phyloP scores from a whole-genome alignment of 2,113 vertebrate genomes.

The Dunckerocampus dactyliophorus region DNA sequence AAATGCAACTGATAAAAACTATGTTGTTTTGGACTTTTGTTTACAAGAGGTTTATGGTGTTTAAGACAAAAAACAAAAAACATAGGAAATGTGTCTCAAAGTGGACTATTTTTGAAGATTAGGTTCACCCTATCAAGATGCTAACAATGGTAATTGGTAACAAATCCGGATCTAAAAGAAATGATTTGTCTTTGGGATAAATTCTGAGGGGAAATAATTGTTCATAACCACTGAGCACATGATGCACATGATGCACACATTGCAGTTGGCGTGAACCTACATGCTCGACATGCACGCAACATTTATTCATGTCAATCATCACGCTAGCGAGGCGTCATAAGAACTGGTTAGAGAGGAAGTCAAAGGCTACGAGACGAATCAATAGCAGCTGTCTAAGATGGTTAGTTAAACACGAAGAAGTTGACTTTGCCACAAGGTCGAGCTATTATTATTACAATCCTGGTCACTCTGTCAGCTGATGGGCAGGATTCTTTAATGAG shows the following conservation, averaged over 20 bases:
- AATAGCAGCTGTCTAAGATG: neutral
- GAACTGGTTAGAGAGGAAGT: neutral
- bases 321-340: neutral
- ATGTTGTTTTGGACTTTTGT: too few relatives aligned
- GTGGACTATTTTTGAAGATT: too few relatives aligned
- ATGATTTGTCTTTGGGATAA: neutral
- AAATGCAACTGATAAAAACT: neutral
- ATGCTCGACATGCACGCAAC: neutral
- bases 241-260: neutral
- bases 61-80: too few relatives aligned
- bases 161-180: neutral
- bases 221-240: neutral
- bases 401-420: conserved; percentile 14
- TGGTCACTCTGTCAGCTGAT: conserved; percentile 63
- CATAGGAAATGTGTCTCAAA: too few relatives aligned
- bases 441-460: conserved; percentile 54
- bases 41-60: too few relatives aligned
- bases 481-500: conserved; percentile 30
- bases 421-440: conserved; percentile 32
- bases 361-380: neutral
- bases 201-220: neutral
- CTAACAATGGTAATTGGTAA: too few relatives aligned
- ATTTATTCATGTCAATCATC: neutral
- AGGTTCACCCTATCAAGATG: too few relatives aligned
- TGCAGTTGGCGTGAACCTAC: neutral